Percentiles rank a stretch among this genome's conserved stretches.
Conservation (phyloP, 2,113 vertebrate species). For the Diglossa brunneiventris region DNA sequence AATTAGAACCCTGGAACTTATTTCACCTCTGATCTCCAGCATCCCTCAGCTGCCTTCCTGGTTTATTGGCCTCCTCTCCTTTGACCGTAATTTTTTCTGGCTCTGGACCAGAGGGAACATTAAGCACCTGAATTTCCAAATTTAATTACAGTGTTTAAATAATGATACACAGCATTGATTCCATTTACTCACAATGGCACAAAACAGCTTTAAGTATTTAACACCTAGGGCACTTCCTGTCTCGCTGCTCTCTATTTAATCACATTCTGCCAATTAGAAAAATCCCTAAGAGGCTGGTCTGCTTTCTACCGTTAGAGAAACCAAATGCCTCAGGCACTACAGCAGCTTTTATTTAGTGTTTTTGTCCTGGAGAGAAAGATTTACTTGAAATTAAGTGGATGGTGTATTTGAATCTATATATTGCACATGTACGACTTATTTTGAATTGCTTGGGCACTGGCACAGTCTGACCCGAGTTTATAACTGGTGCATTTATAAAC, state of each 20-base stretch:
- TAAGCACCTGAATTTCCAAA: slow-evolving; percentile 48
- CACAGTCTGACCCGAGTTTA: not conserved
- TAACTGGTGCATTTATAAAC: not conserved
- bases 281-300: slow-evolving; percentile 18
- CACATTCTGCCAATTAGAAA: slow-evolving; percentile 52
- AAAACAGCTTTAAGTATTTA: slow-evolving; percentile 52
- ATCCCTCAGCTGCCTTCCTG: not conserved
- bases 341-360: slow-evolving; percentile 4
- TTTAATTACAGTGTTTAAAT: slow-evolving; percentile 61
- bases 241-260: slow-evolving; percentile 23
- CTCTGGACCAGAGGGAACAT: slow-evolving; percentile 9
- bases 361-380: not conserved
- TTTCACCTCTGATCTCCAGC: not conserved
- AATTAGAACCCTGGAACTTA: not conserved
- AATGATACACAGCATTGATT: slow-evolving; percentile 55
- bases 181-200: slow-evolving; percentile 33
- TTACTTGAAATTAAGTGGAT: not conserved
- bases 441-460: not conserved
- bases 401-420: not conserved
- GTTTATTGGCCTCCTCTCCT: not conserved
- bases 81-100: not conserved
- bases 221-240: slow-evolving; percentile 37
- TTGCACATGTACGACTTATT: not conserved
- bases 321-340: not conserved
- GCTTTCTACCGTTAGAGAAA: slow-evolving; percentile 14